phyloP scores from a whole-genome alignment of 2,113 vertebrate genomes.

The Pteronura brasiliensis region DNA sequence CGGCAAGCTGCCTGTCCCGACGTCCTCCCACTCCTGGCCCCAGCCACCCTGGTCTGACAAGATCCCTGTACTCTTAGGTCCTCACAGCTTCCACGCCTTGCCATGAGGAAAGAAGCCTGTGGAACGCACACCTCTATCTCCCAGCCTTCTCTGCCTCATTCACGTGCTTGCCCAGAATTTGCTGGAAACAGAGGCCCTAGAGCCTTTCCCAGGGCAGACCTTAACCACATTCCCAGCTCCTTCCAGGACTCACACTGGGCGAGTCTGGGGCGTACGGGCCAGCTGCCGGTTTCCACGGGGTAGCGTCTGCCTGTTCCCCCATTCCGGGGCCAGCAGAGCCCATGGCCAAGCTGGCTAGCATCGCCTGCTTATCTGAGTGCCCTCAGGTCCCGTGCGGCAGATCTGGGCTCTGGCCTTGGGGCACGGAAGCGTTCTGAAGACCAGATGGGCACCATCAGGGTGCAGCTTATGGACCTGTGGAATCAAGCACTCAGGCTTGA shows the following conservation, averaged over 20 bases:
- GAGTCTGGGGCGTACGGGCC: too few relatives aligned
- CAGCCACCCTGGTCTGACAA: rapidly evolving
- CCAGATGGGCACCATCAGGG: background rate
- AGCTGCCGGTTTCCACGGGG: rapidly evolving
- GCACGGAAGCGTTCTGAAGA: background rate
- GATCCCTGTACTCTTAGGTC: background rate
- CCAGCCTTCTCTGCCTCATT: background rate
- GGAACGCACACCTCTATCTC: background rate
- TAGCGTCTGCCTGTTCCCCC: background rate
- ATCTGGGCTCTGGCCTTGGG: background rate
- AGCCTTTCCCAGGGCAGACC: background rate
- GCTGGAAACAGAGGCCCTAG: background rate
- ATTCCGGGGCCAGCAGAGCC: rapidly evolving
- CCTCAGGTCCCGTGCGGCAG: background rate
- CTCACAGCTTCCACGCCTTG: background rate
- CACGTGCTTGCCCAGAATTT: background rate
- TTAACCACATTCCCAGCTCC: background rate
- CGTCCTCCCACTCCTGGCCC: background rate
- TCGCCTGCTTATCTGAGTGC: background rate
- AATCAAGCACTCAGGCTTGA: background rate
- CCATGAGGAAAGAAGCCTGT: too few relatives aligned
- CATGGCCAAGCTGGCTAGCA: background rate
- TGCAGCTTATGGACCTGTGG: too few relatives aligned
- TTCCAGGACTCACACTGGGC: too few relatives aligned
- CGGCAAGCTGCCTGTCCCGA: rapidly evolving